phyloP scores from a whole-genome alignment of 2,888 invertebrate genomes.

The Griposia aprilina region DNA sequence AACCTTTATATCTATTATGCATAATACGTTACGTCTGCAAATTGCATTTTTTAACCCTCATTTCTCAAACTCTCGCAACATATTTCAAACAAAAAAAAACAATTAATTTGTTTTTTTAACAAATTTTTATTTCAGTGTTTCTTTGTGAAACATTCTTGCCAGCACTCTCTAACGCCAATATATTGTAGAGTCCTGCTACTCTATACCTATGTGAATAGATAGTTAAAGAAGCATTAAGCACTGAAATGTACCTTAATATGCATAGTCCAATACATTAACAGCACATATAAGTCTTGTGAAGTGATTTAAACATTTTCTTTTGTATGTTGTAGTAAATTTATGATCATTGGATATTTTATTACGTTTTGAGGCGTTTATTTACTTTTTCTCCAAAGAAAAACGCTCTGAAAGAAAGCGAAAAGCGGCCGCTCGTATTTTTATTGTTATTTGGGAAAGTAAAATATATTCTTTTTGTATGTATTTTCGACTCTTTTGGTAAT shows the following conservation, averaged over 20 bases:
- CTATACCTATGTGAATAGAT: too few relatives aligned
- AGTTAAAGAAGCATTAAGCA: conserved; percentile 28
- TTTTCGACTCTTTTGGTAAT: not conserved
- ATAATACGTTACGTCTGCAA: conserved; percentile 12
- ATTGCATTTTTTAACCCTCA: conserved; percentile 34
- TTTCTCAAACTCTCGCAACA: conserved; percentile 17
- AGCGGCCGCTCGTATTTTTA: conserved; percentile 52
- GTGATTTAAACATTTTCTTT: conserved; percentile 71
- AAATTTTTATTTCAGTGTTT: conserved; percentile 16
- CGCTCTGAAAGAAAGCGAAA: conserved; percentile 31
- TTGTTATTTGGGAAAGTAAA: conserved; percentile 31
- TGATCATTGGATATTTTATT: conserved; percentile 80
- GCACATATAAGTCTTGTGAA: conserved; percentile 55
- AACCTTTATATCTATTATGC: not conserved
- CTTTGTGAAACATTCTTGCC: conserved; percentile 32
- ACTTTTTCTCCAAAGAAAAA: conserved; percentile 56
- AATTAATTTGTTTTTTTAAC: conserved; percentile 13
- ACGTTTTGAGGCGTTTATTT: conserved; percentile 68
- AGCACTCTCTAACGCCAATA: conserved; percentile 1
- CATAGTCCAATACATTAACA: conserved; percentile 61
- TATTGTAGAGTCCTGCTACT: too few relatives aligned
- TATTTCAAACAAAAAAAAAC: conserved; percentile 26
- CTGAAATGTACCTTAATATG: conserved; percentile 51
- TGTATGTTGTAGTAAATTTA: conserved; percentile 73
- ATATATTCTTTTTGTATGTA: not conserved